Evolutionary conservation across 2,888 invertebrate genomes (phyloP).

Genomic region (Escarpia spicata): DNA sequence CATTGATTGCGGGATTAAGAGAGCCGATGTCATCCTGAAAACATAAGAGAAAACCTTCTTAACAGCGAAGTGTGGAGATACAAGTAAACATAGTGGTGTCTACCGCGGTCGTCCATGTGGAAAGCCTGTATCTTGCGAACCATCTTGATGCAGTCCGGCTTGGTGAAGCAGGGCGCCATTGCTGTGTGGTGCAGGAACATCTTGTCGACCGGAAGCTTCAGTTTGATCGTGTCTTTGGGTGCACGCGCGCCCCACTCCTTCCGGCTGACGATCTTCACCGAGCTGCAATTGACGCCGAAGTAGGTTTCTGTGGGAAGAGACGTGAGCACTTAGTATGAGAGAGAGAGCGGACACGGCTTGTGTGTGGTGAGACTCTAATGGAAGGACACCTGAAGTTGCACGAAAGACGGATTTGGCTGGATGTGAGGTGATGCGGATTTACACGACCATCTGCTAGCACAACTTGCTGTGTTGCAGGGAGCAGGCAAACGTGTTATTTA

Average conservation of each 20-base stretch:
- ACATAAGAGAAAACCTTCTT: neutral
- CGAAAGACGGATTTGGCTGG: no score
- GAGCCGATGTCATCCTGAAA: neutral
- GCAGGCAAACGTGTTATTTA: no score
- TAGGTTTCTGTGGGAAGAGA: neutral
- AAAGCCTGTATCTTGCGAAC: slow-evolving; percentile 75
- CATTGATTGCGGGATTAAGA: no score
- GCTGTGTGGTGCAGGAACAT: slow-evolving; percentile 45
- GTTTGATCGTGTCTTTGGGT: slow-evolving; percentile 28
- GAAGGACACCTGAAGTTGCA: no score
- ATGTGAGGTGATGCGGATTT: no score
- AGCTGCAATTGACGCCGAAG: neutral
- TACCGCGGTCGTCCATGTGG: slow-evolving; percentile 75
- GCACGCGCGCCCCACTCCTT: slow-evolving; percentile 41
- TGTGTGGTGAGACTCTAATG: neutral
- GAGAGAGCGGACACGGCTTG: neutral
- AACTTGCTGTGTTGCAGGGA: no score
- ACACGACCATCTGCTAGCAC: no score
- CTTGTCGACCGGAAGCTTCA: slow-evolving; percentile 32
- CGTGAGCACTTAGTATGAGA: no score
- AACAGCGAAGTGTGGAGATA: neutral
- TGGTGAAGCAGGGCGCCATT: slow-evolving; percentile 35
- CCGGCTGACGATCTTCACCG: slow-evolving; percentile 32
- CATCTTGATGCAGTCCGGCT: slow-evolving; percentile 33
- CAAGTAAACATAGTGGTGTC: slow-evolving; percentile 48